A percentile compares a stretch with the other conserved stretches of the same genome.
Conservation (phyloP, 2,888 invertebrate species). For the Meta bourneti region DNA sequence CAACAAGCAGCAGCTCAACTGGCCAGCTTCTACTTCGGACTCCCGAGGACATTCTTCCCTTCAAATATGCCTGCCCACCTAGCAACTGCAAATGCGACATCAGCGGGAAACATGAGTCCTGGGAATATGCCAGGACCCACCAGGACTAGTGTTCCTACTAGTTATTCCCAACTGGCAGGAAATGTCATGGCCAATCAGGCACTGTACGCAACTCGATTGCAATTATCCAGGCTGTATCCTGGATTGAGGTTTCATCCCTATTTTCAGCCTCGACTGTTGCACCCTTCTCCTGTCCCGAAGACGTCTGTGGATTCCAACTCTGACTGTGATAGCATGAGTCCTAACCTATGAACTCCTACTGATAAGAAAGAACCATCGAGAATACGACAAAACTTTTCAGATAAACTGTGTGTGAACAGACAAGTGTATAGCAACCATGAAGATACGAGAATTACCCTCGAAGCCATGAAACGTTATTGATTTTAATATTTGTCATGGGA, state of each 20-base stretch:
- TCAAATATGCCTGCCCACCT: slow-evolving; percentile 15
- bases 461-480: too few relatives aligned
- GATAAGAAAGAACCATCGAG: neutral
- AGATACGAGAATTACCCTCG: neutral
- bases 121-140: slow-evolving; percentile 18
- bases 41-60: slow-evolving; percentile 75
- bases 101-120: neutral
- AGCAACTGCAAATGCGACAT: neutral
- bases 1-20: slow-evolving; percentile 71
- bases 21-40: slow-evolving; percentile 74
- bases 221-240: slow-evolving; percentile 72
- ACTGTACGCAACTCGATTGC: slow-evolving; percentile 62
- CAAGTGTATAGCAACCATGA: neutral
- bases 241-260: slow-evolving; percentile 76
- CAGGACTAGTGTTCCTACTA: slow-evolving; percentile 26
- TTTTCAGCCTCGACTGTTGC: slow-evolving; percentile 72
- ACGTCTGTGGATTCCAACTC: slow-evolving; percentile 33
- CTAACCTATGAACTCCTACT: slow-evolving; percentile 9
- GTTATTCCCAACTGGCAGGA: slow-evolving; percentile 14
- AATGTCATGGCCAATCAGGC: slow-evolving; percentile 48
- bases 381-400: neutral
- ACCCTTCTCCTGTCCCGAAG: slow-evolving; percentile 53
- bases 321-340: slow-evolving; percentile 69
- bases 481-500: neutral
- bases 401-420: neutral